Evolutionary conservation across 2,888 invertebrate genomes (phyloP).

Genomic region (Sinhomidia bicolor): DNA sequence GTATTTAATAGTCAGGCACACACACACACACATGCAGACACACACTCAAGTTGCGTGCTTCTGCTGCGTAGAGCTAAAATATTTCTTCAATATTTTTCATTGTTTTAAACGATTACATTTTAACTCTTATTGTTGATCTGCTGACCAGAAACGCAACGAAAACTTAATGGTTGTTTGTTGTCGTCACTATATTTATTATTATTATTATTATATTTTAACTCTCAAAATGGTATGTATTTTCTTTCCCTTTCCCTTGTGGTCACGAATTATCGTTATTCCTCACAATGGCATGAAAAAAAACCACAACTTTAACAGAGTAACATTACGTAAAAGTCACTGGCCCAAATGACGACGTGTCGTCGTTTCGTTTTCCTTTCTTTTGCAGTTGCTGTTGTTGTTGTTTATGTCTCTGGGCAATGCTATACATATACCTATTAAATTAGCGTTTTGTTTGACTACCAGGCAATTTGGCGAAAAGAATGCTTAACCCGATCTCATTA

Average conservation of each 20-base stretch:
- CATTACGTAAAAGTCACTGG: constrained; percentile 40
- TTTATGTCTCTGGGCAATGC: not conserved
- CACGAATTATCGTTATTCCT: not conserved
- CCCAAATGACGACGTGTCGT: constrained; percentile 33
- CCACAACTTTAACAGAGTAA: not conserved
- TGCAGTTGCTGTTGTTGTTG: not conserved
- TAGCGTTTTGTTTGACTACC: constrained; percentile 14
- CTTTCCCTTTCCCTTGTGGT: constrained; percentile 12
- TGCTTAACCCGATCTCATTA: not conserved
- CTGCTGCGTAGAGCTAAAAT: not conserved
- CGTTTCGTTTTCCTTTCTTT: not conserved
- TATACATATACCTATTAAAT: not conserved
- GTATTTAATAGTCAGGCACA: no score
- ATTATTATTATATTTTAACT: constrained; percentile 9
- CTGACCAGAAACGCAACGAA: not conserved
- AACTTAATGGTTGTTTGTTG: constrained; percentile 27
- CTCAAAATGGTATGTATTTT: no score
- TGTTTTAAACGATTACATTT: no score
- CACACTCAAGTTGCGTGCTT: not conserved
- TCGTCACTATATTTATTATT: no score
- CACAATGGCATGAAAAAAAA: no score
- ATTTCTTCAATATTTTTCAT: no score
- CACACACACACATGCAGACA: no score
- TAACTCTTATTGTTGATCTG: not conserved
- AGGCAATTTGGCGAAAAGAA: constrained; percentile 14